Conservation (phyloP, 2,113 vertebrate genomes). For the Stegostoma tigrinum region DNA sequence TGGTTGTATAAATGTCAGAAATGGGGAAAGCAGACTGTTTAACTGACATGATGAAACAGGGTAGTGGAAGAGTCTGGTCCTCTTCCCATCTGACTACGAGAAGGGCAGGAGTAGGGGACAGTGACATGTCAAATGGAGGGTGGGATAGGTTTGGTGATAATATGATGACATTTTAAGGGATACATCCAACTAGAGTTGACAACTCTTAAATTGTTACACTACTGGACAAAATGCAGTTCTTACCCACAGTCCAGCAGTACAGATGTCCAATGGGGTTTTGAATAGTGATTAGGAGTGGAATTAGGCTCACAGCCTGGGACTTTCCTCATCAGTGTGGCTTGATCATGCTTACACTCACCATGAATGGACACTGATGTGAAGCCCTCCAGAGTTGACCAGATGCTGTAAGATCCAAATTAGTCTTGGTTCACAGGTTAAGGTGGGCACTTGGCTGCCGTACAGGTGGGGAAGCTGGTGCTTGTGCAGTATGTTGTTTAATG, state of each 20-base stretch:
- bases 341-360: not conserved
- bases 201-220: not conserved
- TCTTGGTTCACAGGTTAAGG: not conserved
- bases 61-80: not conserved
- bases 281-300: not conserved
- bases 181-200: not conserved
- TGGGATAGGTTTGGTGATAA: not conserved
- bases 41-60: not conserved
- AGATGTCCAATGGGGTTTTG: not conserved
- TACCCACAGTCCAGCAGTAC: not conserved
- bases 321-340: no score
- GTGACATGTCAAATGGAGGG: not conserved
- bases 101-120: not conserved
- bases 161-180: not conserved
- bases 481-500: not conserved
- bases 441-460: not conserved
- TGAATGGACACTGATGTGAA: not conserved
- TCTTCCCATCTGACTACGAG: not conserved
- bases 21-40: not conserved
- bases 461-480: not conserved
- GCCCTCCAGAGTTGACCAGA: not conserved
- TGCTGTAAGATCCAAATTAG: no score
- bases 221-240: not conserved
- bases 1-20: not conserved
- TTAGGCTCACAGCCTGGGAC: not conserved